Conservation (phyloP, 1,140 invertebrate genomes). For the Panagrolaimus sp. region DNA sequence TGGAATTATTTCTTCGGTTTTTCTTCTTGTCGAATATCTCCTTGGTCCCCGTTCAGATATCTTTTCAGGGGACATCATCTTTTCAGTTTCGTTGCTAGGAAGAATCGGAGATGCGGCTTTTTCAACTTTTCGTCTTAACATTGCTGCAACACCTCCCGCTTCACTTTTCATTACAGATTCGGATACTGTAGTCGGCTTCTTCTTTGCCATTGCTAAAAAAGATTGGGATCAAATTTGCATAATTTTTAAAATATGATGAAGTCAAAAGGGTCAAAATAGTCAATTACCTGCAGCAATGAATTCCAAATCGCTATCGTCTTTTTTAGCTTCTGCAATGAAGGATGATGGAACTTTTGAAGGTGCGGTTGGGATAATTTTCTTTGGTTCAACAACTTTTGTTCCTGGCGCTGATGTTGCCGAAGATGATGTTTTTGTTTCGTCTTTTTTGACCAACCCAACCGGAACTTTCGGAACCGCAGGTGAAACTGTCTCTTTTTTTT, state of each 20-base stretch:
- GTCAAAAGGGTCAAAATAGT: too few relatives aligned
- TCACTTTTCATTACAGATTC: background rate
- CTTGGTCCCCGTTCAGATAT: conserved; percentile 8
- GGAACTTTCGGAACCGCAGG: background rate
- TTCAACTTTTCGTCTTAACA: background rate
- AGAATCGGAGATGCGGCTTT: background rate
- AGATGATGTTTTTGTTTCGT: background rate
- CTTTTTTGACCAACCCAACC: background rate
- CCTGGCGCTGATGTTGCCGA: background rate
- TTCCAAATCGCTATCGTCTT: too few relatives aligned
- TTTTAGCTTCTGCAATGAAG: too few relatives aligned
- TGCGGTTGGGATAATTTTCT: background rate
- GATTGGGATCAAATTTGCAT: too few relatives aligned
- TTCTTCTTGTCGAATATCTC: conserved; percentile 18
- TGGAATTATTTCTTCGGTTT: conserved; percentile 23
- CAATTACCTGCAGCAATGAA: too few relatives aligned
- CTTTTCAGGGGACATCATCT: background rate
- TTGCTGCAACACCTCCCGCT: background rate
- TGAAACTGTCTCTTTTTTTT: background rate
- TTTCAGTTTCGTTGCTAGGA: background rate
- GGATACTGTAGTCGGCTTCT: background rate
- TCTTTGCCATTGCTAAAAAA: conserved; percentile 14
- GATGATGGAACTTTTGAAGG: too few relatives aligned
- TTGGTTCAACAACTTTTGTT: background rate
- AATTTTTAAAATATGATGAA: too few relatives aligned